Evolutionary conservation across 2,113 vertebrate genomes (phyloP).

Genomic region (Mobula hypostoma): DNA sequence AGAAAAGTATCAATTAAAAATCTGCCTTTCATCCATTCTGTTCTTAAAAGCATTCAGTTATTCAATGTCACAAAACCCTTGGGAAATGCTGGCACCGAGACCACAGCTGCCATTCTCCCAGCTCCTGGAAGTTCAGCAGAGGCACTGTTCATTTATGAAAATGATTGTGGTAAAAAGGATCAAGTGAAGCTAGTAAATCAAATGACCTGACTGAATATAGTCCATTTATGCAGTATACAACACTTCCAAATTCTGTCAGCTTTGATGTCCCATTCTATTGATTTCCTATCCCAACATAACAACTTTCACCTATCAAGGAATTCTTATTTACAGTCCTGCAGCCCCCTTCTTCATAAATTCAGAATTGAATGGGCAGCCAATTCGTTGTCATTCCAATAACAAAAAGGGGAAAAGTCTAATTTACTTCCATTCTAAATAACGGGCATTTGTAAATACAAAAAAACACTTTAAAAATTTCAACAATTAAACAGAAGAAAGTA

Average conservation of each 20-base stretch:
- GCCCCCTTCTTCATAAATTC: background rate
- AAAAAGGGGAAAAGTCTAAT: background rate
- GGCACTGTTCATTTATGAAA: background rate
- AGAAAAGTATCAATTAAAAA: constrained; percentile 18
- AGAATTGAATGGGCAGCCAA: background rate
- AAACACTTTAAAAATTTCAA: background rate
- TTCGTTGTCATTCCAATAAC: background rate
- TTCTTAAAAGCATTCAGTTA: constrained; percentile 23
- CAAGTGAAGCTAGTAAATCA: background rate
- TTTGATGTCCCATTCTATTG: background rate
- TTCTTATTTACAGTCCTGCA: background rate
- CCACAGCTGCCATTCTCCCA: background rate
- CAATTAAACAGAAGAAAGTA: background rate
- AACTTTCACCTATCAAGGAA: background rate
- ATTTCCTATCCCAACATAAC: background rate
- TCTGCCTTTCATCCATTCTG: constrained; percentile 1
- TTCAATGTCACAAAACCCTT: constrained; percentile 7
- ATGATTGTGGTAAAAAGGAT: background rate
- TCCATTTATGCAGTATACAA: background rate
- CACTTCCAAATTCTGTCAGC: background rate
- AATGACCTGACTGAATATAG: background rate
- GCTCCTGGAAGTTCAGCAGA: background rate
- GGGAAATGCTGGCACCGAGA: background rate
- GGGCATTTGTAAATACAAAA: background rate
- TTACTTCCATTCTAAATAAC: background rate